Base-by-base conservation (phyloP, 1,140 invertebrate genomes). In the Pseudoatta argentina region DNA sequence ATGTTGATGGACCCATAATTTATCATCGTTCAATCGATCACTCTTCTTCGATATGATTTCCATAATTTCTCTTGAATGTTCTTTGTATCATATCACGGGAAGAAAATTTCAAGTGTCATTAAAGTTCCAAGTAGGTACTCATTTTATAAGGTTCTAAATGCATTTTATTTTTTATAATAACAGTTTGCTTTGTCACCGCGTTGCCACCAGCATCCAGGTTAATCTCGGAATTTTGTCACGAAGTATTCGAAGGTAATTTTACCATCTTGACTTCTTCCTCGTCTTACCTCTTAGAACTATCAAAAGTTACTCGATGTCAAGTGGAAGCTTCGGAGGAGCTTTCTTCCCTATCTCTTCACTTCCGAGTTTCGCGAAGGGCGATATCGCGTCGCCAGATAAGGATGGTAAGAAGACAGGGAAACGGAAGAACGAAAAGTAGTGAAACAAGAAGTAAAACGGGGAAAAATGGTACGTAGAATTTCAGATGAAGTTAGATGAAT, bases 361-460 rank as follows among this genome's bases (percentile, higher is more conserved):
- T 75, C 14, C 75, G 83, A 90, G 59, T 90, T 89, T 90, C 57
- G 72, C 77, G 39, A 75, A 87, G 63, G 61, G 73, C 76, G 88
- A 89, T 81, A 86, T 86, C 75, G 85, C 76, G 85, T 53, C 59
- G 39, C 21, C 21, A 67, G 75, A 67, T 85, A 87, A 77, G 73
- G 55, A 66, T 21, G 48, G 34, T 64, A 61, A 76, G 44, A 81
- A 86, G 30, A 86, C 21, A 10, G 57, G 27, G 7, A 66, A 78
- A n/a, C 61, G 61, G 64, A 61, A 67, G 75, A 73, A 83, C 69
- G 82, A 63, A 78, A 78, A 85, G 75, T 66, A 85, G 48, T 78
- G 48, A 61, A 78, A 85, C 82, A 85, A 85, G 82, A 85, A 64
- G 72, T 77, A 64, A 78, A 85, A 55, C 44, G 48, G 48, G 30